Evolutionary conservation across 2,797 vertebrate genomes (phyloP), one percentile per base, ranked within the genome.

Genomic region (Trachops cirrhosus): DNA sequence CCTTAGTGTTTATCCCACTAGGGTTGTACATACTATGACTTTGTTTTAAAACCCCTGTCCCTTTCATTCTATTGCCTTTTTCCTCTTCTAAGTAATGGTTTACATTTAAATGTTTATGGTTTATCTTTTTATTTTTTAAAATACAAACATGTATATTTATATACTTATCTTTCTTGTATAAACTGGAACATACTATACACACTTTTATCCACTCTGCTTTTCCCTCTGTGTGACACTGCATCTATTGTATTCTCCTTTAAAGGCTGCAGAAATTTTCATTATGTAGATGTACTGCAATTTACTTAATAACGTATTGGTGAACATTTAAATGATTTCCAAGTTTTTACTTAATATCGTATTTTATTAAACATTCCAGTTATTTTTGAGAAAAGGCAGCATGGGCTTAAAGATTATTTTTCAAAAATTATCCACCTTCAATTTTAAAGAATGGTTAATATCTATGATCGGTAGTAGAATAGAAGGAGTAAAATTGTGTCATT

Each of bases 391-490:
- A 93, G 93, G 59, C 57, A 71, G 16, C 21, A 24, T 46, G n/a
- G 24, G 12, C 68, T 91, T 94, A 83, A 32, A 82, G 46, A 86
- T 91, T 75, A 15, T 75, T 96, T 96, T 79, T 64, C n/a, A 84
- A 71, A 93, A 79, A 29, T 74, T 32, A 26, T 5, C 32, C 86
- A 48, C 34, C n/a, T 83, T 92, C 7, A 54, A 4, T 46, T 10
- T 37, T 83, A 68, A 89, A 96, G 37, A 73, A 64, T 88, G 34
- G 4, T 71, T 80, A 68, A 46, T 92, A 29, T 77, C 48, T 92
- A 24, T 91, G n/a, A 73, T 92, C 86, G 32, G 48, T 94, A 86
- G 21, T 67, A 29, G 15, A 46, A 41, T 48, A 82, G 64, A 67
- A 94, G 19, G 37, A n/a, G 26, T 83, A 64, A 74, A 87, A 52